phyloP scores from a whole-genome alignment of 2,113 vertebrate species.

The Leiothrix lutea region DNA sequence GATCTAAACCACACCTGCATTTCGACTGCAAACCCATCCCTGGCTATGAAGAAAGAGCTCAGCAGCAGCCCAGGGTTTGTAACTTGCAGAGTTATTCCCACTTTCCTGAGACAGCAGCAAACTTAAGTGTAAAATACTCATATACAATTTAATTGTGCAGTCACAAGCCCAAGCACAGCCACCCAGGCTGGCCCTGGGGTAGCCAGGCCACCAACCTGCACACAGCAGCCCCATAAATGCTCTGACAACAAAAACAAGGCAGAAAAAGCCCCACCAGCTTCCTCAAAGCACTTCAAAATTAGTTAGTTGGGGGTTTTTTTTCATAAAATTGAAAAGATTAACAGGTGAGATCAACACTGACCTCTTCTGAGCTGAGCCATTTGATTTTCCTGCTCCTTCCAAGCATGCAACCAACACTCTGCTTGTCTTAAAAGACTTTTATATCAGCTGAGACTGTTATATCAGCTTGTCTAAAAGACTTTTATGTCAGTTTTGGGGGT shows the following conservation, averaged over 20 bases:
- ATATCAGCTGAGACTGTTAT: not conserved
- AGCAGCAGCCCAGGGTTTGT: rapidly evolving
- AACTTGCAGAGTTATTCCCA: not conserved
- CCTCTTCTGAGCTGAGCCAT: rapidly evolving
- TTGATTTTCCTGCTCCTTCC: rapidly evolving
- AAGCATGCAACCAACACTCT: rapidly evolving
- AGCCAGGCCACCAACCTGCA: not conserved
- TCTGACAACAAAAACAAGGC: rapidly evolving
- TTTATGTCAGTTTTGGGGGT: not conserved
- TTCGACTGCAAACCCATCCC: rapidly evolving
- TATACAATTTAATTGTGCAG: rapidly evolving
- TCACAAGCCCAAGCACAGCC: not conserved
- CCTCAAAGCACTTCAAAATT: not conserved
- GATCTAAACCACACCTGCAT: rapidly evolving
- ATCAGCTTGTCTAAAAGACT: not conserved
- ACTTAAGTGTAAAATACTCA: rapidly evolving
- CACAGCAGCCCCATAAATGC: rapidly evolving
- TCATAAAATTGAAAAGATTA: rapidly evolving
- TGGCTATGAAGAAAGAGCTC: too few relatives aligned
- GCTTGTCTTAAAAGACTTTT: not conserved
- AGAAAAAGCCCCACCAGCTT: rapidly evolving
- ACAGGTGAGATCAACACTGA: rapidly evolving
- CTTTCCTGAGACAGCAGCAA: not conserved
- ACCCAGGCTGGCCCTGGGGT: rapidly evolving
- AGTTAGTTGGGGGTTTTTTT: rapidly evolving